Base-by-base conservation (phyloP, 1,140 invertebrate species). In the Drosophila micromelanica region DNA sequence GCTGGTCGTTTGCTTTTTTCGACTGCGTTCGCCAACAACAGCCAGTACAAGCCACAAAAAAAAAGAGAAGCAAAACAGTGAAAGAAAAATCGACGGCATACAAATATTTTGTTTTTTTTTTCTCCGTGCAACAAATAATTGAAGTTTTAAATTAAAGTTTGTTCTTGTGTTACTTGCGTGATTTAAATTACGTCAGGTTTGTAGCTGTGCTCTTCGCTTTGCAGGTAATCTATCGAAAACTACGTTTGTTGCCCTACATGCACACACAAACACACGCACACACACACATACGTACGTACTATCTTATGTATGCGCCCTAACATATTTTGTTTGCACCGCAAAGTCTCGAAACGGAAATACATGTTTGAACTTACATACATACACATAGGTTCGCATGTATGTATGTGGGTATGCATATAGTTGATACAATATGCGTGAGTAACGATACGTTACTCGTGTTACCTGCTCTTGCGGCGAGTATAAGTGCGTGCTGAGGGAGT, bases 261-360 rank as follows among this genome's bases (percentile, higher is more conserved):
- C 45, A 49, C 12, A 30, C 17, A 45, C 5, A 42, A 1, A 38
- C n/a, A 38, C 6, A 52, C 5, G 15, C n/a, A 17, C 23, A 51
- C 15, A 12, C 30, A 51, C 23, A n/a, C 12, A 17, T 35, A 45
- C 20, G 17, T 27, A 45, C 55, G 13, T 8, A 51, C 37, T 51
- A 57, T 27, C 32, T 55, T 15, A 37, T 62, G 35, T 64, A 35
- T 71, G 51, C 43, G 48, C 17, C 49, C 30, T 37, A 51, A 63
- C 68, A 65, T 56, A 64, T 49, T 57, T 54, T 54, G 67, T 48
- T 70, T 70, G 51, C 20, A 30, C 13, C 52, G 59, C 32, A 35
- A n/a, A n/a, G 30, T 15, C 51, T 71, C 15, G n/a, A 38, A 57
- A 51, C 61, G 62, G 69, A 72, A 72, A 67, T 72, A 67, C 62